These are phyloP conservation scores for Tapera naevia DNA, from an alignment of 2,797 vertebrate genomes.

Conservation along the genomic window DNA sequence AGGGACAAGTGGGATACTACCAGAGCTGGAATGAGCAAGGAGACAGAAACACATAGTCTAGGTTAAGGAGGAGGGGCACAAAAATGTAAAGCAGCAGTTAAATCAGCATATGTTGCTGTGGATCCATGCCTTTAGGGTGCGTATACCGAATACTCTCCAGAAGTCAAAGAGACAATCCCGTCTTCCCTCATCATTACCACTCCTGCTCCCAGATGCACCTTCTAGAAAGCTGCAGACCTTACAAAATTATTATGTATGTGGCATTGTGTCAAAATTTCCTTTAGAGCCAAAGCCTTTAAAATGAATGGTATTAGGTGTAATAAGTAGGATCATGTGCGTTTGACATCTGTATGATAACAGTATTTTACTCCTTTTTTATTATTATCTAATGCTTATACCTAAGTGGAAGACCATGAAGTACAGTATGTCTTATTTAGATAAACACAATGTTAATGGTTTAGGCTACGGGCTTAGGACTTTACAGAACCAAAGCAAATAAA, in stretches of 20 bases:
- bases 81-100: not conserved
- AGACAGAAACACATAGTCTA: accelerated
- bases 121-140: not conserved
- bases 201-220: not conserved
- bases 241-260: not conserved
- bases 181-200: not conserved
- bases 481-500: not conserved
- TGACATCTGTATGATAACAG: not conserved
- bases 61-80: not conserved
- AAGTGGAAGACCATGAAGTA: not conserved
- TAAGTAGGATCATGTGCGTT: not conserved
- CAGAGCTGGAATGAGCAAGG: not conserved
- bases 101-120: not conserved
- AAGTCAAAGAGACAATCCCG: not conserved
- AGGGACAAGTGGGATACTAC: not conserved
- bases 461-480: not conserved
- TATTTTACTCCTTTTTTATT: not conserved
- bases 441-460: not conserved
- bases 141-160: not conserved
- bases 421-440: not conserved
- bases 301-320: not conserved
- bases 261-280: not conserved
- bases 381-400: not conserved
- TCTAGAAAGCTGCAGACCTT: not conserved
- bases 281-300: not conserved